phyloP scores from a whole-genome alignment of 2,888 invertebrate genomes.

The Silvanus unidentatus region DNA sequence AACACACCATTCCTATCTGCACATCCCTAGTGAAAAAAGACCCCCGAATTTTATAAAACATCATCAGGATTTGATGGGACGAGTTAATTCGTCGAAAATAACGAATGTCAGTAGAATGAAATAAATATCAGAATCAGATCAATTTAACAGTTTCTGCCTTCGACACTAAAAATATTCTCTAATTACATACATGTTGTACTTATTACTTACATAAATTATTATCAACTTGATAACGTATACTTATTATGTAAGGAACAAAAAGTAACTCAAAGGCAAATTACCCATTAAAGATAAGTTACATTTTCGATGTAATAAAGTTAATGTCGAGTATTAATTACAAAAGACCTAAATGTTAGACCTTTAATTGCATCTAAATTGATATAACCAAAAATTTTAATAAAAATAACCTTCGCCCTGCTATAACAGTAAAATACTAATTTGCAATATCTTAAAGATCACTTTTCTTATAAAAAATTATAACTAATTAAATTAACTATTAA shows the following conservation, averaged over 20 bases:
- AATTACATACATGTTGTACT: background rate
- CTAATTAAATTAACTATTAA: too few relatives aligned
- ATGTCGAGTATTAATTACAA: conserved; percentile 2
- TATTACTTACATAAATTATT: background rate
- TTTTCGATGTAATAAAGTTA: conserved; percentile 3
- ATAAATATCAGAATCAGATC: conserved; percentile 1
- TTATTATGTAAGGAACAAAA: background rate
- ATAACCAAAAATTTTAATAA: too few relatives aligned
- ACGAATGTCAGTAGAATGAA: conserved; percentile 1
- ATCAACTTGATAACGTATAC: background rate
- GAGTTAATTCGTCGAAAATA: background rate
- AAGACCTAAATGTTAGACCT: conserved; percentile 1
- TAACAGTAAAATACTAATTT: too few relatives aligned
- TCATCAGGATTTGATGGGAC: conserved; percentile 1
- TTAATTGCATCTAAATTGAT: conserved; percentile 2
- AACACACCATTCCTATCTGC: background rate
- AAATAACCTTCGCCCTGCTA: too few relatives aligned
- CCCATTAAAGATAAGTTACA: conserved; percentile 1
- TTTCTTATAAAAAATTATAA: too few relatives aligned
- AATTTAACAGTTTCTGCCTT: background rate
- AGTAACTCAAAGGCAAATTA: conserved; percentile 1
- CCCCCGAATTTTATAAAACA: conserved; percentile 1
- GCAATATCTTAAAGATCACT: too few relatives aligned
- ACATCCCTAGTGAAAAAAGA: background rate
- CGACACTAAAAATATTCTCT: background rate